These are phyloP conservation scores for Gopherus evgoodei DNA, from an alignment of 2,113 vertebrate genomes.

Conservation along the genomic window DNA sequence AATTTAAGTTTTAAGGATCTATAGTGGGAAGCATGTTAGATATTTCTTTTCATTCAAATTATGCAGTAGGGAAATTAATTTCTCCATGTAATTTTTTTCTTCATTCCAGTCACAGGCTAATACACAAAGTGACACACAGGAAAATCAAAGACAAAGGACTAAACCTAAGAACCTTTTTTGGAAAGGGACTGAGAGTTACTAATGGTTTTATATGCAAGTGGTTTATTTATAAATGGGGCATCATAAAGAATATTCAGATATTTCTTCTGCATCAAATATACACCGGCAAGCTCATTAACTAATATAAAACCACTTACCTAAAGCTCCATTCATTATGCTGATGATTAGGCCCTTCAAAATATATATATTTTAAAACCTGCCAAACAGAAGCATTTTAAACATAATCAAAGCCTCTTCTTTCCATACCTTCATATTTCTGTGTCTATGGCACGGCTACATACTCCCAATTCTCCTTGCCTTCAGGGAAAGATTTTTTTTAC, in stretches of 20 bases:
- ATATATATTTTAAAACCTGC: not conserved
- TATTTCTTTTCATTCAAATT: slow-evolving; percentile 40
- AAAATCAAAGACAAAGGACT: not conserved
- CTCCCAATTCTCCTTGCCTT: not conserved
- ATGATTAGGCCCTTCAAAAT: not conserved
- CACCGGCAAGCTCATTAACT: not conserved
- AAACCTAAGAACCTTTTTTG: not conserved
- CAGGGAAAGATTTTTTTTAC: not conserved
- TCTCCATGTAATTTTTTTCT: not conserved
- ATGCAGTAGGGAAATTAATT: not conserved
- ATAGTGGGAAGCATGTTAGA: not conserved
- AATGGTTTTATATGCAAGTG: not conserved
- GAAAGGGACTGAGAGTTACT: not conserved
- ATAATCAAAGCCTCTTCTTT: not conserved
- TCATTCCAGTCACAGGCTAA: not conserved
- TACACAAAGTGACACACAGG: not conserved
- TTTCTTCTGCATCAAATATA: slow-evolving; percentile 24
- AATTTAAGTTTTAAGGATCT: slow-evolving; percentile 34
- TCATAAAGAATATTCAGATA: not conserved
- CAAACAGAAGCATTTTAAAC: not conserved
- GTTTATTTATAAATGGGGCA: not conserved
- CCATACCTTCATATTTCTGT: not conserved
- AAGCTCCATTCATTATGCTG: not conserved
- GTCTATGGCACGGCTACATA: not conserved
- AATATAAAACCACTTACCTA: not conserved